Conservation (phyloP, 2,888 invertebrate species). For the Euclidia mi region DNA sequence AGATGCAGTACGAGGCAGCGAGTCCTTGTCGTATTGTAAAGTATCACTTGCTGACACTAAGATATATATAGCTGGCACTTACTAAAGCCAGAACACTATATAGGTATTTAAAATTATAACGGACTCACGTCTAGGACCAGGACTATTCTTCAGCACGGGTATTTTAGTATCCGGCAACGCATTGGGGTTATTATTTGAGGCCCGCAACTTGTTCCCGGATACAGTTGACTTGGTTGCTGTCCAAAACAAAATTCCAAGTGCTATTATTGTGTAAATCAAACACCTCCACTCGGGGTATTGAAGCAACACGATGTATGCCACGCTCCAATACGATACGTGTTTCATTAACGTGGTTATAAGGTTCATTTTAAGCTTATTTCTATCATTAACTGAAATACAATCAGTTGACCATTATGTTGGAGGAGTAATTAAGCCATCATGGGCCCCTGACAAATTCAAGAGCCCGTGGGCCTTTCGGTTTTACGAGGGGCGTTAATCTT, state of each 20-base stretch:
- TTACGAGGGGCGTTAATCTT: too few relatives aligned
- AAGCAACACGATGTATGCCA: constrained; percentile 58
- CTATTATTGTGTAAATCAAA: constrained; percentile 70
- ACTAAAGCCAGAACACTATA: too few relatives aligned
- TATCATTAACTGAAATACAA: constrained; percentile 69
- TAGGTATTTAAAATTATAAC: neutral
- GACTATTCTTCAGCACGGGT: constrained; percentile 27
- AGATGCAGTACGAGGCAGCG: too few relatives aligned
- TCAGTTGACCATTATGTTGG: constrained; percentile 23
- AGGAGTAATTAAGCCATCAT: too few relatives aligned
- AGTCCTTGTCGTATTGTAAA: too few relatives aligned
- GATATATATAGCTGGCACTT: too few relatives aligned
- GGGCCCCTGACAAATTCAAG: too few relatives aligned
- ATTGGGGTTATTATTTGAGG: constrained; percentile 41
- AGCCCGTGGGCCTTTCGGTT: too few relatives aligned
- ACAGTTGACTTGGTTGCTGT: constrained; percentile 69
- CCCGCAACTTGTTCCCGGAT: constrained; percentile 47
- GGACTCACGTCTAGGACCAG: constrained; percentile 50
- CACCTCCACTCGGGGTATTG: constrained; percentile 50
- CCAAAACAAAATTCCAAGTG: constrained; percentile 81
- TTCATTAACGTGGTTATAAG: constrained; percentile 63
- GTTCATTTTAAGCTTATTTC: constrained; percentile 51
- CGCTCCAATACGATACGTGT: constrained; percentile 71
- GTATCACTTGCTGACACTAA: too few relatives aligned
- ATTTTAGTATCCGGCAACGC: constrained; percentile 46